Evolutionary conservation across 64 coral and sea anemone species (phyloP), one percentile per base, ranked within the genome.

Genomic region (Exaiptasia diaphana): DNA sequence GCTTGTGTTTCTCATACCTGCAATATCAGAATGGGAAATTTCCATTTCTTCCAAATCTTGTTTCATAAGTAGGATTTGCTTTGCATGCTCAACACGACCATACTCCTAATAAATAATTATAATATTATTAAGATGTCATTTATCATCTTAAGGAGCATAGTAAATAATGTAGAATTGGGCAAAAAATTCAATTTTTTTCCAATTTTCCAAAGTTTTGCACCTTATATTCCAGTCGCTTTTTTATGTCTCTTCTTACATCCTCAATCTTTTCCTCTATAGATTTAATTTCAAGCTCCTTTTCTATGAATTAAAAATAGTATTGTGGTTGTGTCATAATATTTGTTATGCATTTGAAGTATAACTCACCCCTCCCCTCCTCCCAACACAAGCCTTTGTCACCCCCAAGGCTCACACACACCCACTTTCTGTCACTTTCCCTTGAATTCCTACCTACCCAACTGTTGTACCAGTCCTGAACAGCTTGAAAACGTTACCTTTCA

Each of bases 21-120:
- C 90, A 68, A 99, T 91, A 44, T 99, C 95, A 53, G 80, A 42
- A 59, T 92, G 90, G 4, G 90, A 89, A 33, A 88, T 85, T 63
- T 89, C 85, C 95, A 99, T 99, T 41, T 99, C 95, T 18, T 74
- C 46, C 0, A 99, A 39, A 22, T 99, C 90, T 62, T 93, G 90
- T 40, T 81, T 85, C 40, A 99, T 64, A 23, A 93, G 10, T 34
- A 76, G 52, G 27, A 99, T 93, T 40, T 99, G 95, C 50, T 93
- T 87, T n/a, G 71, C 94, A 92, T 92, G 94, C 41, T 88, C 94
- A 79, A 88, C 68, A 17, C 74, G 71, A 43, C 94, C 94, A 40
- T 36, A 60, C 15, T 92, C 83, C 94, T 97, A 4, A 80, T 9
- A 43, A 7, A 53, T 41, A 25, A 4, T 37, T 37, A 3, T 22